phyloP scores from a whole-genome alignment of 2,113 vertebrate species.

The Mastomys natalensis region DNA sequence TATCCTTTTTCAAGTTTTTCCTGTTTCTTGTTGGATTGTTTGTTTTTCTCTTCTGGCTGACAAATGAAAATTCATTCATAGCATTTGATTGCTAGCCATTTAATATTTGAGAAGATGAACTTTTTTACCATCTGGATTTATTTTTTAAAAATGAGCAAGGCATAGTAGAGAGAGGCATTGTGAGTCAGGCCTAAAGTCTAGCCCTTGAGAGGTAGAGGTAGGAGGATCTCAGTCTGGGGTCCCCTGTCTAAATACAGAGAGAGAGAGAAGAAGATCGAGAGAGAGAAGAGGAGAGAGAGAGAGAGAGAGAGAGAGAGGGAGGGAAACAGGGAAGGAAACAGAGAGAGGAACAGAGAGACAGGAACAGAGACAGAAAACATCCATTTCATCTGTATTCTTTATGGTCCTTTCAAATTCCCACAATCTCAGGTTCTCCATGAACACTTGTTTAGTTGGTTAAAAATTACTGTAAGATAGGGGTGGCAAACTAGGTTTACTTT shows the following conservation, averaged over 20 bases:
- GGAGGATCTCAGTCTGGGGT: not conserved
- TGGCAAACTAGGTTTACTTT: slow-evolving; percentile 16
- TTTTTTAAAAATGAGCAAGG: not conserved
- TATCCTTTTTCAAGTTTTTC: not conserved
- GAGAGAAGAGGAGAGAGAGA: not conserved
- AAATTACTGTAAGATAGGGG: slow-evolving; percentile 22
- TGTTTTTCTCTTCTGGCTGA: not conserved
- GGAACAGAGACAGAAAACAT: not conserved
- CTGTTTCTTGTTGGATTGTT: not conserved
- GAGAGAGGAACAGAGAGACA: not conserved
- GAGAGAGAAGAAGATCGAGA: not conserved
- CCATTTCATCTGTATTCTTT: not conserved
- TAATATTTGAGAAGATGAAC: not conserved
- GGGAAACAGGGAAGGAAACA: not conserved
- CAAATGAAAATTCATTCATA: not conserved
- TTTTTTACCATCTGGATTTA: not conserved
- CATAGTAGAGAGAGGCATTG: not conserved
- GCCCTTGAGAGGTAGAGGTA: not conserved
- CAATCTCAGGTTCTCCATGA: not conserved
- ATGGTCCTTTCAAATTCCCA: not conserved
- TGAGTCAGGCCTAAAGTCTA: not conserved
- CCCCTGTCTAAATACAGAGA: not conserved
- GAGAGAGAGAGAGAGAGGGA: not conserved
- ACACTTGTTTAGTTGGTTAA: slow-evolving; percentile 42
- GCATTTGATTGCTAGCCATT: not conserved